Evolutionary conservation across 64 coral and sea anemone species (phyloP).

Genomic region (Trachythela sp.): DNA sequence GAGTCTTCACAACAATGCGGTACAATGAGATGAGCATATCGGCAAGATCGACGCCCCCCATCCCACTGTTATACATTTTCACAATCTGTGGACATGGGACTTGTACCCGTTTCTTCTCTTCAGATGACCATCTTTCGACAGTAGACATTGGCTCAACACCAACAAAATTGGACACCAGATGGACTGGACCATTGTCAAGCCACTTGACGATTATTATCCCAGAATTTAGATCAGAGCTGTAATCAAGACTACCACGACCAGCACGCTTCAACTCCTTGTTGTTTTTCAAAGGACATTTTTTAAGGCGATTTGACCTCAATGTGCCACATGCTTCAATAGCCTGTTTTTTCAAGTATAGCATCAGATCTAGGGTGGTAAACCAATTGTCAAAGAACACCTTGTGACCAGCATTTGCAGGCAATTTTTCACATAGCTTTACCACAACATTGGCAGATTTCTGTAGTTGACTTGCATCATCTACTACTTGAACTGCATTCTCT

Average conservation of each 20-base stretch:
- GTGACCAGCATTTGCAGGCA: background rate
- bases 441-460: background rate
- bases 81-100: background rate
- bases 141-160: conserved; percentile 10
- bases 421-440: background rate
- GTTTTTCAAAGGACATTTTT: conserved; percentile 15
- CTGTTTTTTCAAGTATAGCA: background rate
- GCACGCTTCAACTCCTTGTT: background rate
- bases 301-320: background rate
- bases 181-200: conserved; percentile 1
- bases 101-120: background rate
- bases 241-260: conserved; percentile 4
- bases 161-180: background rate
- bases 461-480: background rate
- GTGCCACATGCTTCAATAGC: conserved; percentile 11
- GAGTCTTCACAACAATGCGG: too few species aligned
- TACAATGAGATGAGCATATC: too few species aligned
- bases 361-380: background rate
- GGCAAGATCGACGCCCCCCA: background rate
- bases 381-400: background rate
- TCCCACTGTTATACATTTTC: background rate
- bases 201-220: background rate
- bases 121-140: background rate
- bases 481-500: background rate
- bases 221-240: conserved; percentile 3